Evolutionary conservation across 2,113 vertebrate genomes (phyloP).

Genomic region (Maccullochella peelii): DNA sequence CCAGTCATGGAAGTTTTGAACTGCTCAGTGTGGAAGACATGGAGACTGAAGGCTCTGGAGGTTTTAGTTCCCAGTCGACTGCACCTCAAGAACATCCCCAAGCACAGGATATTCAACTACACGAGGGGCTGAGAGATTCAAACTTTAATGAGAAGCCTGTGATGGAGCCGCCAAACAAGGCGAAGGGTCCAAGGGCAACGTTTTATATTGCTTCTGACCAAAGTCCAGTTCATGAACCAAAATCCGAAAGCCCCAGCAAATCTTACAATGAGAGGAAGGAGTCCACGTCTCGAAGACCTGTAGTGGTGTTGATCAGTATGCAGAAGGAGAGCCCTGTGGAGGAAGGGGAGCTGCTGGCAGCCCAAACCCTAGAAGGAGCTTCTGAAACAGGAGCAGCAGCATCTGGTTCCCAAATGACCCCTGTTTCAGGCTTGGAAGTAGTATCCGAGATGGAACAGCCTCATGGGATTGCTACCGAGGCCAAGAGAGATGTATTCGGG

Average conservation of each 20-base stretch:
- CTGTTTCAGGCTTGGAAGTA: conserved; percentile 41
- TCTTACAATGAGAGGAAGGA: conserved; percentile 64
- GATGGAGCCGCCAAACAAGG: conserved; percentile 31
- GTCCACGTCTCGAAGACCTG: conserved; percentile 73
- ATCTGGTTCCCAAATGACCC: neutral
- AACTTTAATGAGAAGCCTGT: conserved; percentile 62
- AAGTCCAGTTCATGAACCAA: conserved; percentile 63
- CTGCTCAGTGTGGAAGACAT: conserved; percentile 86
- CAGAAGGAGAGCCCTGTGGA: conserved; percentile 81
- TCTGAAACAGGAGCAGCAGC: conserved; percentile 52
- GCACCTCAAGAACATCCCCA: conserved; percentile 24
- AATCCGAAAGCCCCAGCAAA: conserved; percentile 63
- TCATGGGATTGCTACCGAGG: neutral
- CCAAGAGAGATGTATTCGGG: conserved; percentile 3
- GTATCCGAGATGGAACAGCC: conserved; percentile 15
- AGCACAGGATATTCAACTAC: neutral
- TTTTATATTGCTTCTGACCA: conserved; percentile 91
- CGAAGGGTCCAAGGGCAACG: conserved; percentile 85
- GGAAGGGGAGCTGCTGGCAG: conserved; percentile 68
- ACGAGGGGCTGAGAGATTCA: conserved; percentile 44
- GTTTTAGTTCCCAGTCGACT: conserved; percentile 81
- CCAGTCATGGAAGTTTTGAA: conserved; percentile 92
- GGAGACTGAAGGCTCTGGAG: conserved; percentile 86
- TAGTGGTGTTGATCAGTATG: conserved; percentile 86
- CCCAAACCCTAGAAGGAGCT: conserved; percentile 55